These are phyloP conservation scores for Enteromius viviparus DNA, from an alignment of 2,797 vertebrate genomes.

Conservation along the genomic window DNA sequence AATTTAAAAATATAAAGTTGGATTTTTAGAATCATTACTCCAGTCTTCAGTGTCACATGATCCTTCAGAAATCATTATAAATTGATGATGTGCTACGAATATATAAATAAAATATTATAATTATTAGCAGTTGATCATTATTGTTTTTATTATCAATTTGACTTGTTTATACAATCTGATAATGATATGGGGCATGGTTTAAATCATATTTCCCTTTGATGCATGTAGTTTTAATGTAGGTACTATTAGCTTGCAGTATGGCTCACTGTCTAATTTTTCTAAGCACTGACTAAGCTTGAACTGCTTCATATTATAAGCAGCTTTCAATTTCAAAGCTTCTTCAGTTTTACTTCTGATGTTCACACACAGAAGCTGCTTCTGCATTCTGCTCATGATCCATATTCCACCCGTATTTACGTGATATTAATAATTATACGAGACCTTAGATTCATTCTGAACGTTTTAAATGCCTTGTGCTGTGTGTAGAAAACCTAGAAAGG, in stretches of 20 bases:
- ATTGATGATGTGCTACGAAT: neutral
- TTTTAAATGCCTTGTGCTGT: slow-evolving; percentile 45
- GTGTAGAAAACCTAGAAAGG: slow-evolving; percentile 42
- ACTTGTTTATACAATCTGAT: neutral
- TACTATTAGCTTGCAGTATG: neutral
- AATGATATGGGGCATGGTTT: neutral
- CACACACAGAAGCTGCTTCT: neutral
- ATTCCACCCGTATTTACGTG: slow-evolving; percentile 36
- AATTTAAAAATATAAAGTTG: neutral
- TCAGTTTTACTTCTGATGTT: neutral
- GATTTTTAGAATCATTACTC: neutral
- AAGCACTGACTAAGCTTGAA: neutral
- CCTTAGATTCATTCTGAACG: slow-evolving; percentile 22
- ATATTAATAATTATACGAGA: slow-evolving; percentile 57
- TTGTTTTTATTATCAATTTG: neutral
- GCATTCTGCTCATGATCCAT: slow-evolving; percentile 49
- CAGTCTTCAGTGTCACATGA: neutral
- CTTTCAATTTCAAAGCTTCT: slow-evolving; percentile 7
- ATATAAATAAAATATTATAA: too few species aligned
- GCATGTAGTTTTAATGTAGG: neutral
- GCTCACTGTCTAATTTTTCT: neutral
- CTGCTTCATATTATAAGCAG: neutral
- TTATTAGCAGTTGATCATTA: neutral
- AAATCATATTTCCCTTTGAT: neutral
- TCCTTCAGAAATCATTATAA: neutral